A percentile compares a stretch with the other conserved stretches of the same genome.
phyloP scores from a whole-genome alignment of 1,140 invertebrate species.

The Harlomillsia oculata region DNA sequence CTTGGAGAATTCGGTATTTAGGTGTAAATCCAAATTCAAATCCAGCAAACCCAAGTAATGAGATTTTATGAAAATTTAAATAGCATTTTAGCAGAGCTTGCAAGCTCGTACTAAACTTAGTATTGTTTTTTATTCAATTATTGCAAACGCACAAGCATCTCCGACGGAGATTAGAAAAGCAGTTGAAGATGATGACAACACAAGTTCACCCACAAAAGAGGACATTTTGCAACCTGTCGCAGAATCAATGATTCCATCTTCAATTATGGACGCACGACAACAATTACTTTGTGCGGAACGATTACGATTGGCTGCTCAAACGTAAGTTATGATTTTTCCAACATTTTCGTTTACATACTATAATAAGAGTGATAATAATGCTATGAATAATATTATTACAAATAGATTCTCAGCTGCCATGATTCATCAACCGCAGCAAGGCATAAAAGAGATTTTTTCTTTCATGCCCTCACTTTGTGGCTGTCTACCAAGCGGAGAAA shows the following conservation, averaged over 20 bases:
- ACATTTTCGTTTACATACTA: background rate
- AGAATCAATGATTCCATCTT: background rate
- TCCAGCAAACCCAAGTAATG: too few relatives aligned
- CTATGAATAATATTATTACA: background rate
- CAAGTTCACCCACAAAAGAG: too few relatives aligned
- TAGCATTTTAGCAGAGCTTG: too few relatives aligned
- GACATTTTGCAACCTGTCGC: too few relatives aligned
- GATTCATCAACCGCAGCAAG: constrained; percentile 14
- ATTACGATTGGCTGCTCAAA: constrained; percentile 30
- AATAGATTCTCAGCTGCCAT: constrained; percentile 19
- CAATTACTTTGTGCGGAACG: constrained; percentile 28
- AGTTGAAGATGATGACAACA: too few relatives aligned
- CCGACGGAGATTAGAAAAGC: too few relatives aligned
- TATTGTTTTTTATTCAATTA: too few relatives aligned
- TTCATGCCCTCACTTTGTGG: constrained; percentile 16
- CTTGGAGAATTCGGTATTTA: constrained; percentile 77
- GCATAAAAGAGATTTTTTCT: constrained; percentile 18
- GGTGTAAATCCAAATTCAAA: too few relatives aligned
- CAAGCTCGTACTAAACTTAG: too few relatives aligned
- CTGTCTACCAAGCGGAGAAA: constrained; percentile 19
- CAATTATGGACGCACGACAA: constrained; percentile 15
- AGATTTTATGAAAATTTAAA: too few relatives aligned
- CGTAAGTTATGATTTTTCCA: constrained; percentile 10
- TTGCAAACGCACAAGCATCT: too few relatives aligned
- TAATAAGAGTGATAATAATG: background rate